Conservation (phyloP, 2,113 vertebrate genomes). For the Haemorhous mexicanus region DNA sequence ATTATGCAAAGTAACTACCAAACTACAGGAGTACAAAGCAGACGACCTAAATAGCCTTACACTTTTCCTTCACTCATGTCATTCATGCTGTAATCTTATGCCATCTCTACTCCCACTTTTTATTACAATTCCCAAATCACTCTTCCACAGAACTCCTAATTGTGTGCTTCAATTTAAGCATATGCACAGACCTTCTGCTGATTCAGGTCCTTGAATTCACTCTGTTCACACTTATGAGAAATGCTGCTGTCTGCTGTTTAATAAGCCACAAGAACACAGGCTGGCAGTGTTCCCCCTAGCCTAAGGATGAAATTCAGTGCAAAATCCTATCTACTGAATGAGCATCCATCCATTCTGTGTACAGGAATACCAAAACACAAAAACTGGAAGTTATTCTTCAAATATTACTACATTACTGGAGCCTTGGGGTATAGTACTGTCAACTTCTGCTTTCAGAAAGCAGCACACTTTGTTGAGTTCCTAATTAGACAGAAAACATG, state of each 20-base stretch:
- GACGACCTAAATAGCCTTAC: neutral
- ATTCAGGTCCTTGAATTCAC: neutral
- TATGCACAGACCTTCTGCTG: neutral
- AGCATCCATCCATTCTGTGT: neutral
- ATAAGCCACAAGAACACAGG: neutral
- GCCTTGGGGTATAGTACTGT: neutral
- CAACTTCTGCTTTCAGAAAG: neutral
- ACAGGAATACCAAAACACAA: neutral
- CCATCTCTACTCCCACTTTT: constrained; percentile 19
- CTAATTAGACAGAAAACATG: neutral
- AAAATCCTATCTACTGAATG: neutral
- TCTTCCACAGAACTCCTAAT: neutral
- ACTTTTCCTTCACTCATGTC: neutral
- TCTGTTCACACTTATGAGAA: neutral
- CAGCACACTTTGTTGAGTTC: neutral
- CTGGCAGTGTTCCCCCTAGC: neutral
- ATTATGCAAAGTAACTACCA: neutral
- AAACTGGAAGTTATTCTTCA: neutral
- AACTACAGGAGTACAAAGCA: neutral
- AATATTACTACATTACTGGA: neutral
- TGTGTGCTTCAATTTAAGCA: neutral
- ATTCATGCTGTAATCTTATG: neutral
- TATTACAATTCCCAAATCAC: constrained; percentile 11
- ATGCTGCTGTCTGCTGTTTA: neutral
- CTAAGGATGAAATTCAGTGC: neutral